phyloP scores from a whole-genome alignment of 92 coral and sea anemone species.

The Muricea muricata region DNA sequence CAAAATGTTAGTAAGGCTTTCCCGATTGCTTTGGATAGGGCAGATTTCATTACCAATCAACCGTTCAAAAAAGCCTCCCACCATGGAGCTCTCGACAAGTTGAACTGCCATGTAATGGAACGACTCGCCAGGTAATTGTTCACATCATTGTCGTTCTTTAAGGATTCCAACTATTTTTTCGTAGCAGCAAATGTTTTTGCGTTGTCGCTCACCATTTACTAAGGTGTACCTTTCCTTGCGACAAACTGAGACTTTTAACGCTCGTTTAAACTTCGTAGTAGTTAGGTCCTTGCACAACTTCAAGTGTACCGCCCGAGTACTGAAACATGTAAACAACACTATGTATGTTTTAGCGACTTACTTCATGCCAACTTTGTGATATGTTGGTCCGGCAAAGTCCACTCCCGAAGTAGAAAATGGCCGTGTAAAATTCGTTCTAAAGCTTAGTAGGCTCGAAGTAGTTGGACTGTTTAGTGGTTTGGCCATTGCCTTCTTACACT shows the following conservation, averaged over 20 bases:
- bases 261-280: conserved; percentile 38
- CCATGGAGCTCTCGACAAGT: conserved; percentile 63
- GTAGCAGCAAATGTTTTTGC: conserved; percentile 69
- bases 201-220: conserved; percentile 59
- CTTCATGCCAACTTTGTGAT: conserved; percentile 39
- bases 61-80: conserved; percentile 66
- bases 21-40: conserved; percentile 58
- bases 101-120: conserved; percentile 49
- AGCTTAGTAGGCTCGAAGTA: conserved; percentile 17
- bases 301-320: conserved; percentile 62
- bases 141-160: conserved; percentile 43
- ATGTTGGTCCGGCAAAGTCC: conserved; percentile 68
- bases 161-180: conserved; percentile 47
- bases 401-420: no score
- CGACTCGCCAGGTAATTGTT: conserved; percentile 15
- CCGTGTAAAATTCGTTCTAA: conserved; percentile 53
- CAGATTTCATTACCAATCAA: conserved; percentile 12
- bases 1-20: conserved; percentile 45
- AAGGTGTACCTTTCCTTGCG: conserved; percentile 54
- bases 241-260: conserved; percentile 44
- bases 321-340: conserved; percentile 55
- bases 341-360: conserved; percentile 43
- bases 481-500: background rate
- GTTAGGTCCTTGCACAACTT: conserved; percentile 50
- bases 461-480: background rate